A percentile compares a stretch with the other conserved stretches of the same genome.
These are phyloP conservation scores for Graphium colonna DNA, from an alignment of 2,888 invertebrate species.

Conservation along the genomic window DNA sequence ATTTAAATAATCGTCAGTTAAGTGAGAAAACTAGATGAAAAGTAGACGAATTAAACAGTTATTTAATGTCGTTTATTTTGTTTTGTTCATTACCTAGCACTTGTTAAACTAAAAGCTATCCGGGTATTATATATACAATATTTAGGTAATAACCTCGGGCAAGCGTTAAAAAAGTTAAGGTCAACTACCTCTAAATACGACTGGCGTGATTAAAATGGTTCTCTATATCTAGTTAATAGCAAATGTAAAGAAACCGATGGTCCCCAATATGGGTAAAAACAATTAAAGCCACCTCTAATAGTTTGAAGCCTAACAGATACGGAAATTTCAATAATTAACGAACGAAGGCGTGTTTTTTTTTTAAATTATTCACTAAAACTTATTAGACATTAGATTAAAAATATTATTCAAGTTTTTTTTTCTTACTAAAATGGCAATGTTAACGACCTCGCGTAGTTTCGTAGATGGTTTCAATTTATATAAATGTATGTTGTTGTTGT, in stretches of 20 bases:
- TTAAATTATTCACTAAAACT: constrained; percentile 14
- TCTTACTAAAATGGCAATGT: constrained; percentile 2
- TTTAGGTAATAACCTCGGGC: not conserved
- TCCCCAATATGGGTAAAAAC: constrained; percentile 16
- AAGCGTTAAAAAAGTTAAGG: constrained; percentile 22
- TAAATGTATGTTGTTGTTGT: not conserved
- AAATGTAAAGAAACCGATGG: constrained; percentile 14
- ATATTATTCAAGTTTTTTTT: constrained; percentile 6
- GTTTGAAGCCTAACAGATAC: constrained; percentile 8
- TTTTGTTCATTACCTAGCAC: too few species aligned
- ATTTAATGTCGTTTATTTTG: too few species aligned
- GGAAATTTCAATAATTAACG: constrained; percentile 10
- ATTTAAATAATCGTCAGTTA: too few species aligned
- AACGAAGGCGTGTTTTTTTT: constrained; percentile 20
- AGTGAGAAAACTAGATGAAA: too few species aligned
- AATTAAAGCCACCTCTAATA: constrained; percentile 19
- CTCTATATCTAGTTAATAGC: constrained; percentile 19
- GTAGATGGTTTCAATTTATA: constrained; percentile 5
- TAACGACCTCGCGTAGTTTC: constrained; percentile 15
- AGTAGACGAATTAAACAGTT: too few species aligned
- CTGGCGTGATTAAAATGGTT: constrained; percentile 33
- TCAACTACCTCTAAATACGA: constrained; percentile 29
- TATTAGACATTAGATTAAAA: constrained; percentile 13
- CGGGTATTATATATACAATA: too few species aligned
- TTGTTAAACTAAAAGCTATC: too few species aligned